These are phyloP conservation scores for Caenorhabditis becei DNA, from an alignment of 2,888 invertebrate species.

Conservation along the genomic window DNA sequence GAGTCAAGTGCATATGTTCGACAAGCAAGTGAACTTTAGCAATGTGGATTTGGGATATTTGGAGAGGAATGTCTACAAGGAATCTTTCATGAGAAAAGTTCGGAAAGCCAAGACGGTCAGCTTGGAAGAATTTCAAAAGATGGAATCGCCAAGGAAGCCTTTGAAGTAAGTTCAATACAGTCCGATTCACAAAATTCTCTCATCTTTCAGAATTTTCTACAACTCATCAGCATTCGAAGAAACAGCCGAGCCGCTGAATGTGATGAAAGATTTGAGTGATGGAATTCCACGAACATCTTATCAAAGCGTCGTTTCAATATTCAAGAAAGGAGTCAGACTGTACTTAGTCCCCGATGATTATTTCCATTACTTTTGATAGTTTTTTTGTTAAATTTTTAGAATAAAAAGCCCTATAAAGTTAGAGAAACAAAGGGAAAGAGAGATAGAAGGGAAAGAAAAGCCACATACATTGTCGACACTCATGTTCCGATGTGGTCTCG, in stretches of 20 bases:
- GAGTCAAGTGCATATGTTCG: conserved; percentile 3
- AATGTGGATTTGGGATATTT: not conserved
- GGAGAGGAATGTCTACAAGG: not conserved
- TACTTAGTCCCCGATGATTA: not conserved
- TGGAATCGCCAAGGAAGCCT: not conserved
- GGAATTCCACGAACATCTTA: conserved; percentile 8
- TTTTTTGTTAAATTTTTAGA: no score
- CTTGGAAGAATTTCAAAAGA: not conserved
- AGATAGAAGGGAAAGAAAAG: conserved; percentile 10
- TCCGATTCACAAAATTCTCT: no score
- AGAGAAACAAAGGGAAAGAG: conserved; percentile 23
- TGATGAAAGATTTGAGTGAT: not conserved
- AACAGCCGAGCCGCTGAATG: not conserved
- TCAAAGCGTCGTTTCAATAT: not conserved
- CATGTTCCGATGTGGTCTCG: conserved; percentile 66
- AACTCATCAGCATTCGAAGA: not conserved
- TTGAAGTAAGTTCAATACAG: not conserved
- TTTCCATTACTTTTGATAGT: not conserved
- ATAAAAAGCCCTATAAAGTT: not conserved
- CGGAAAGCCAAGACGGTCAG: not conserved
- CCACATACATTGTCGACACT: conserved; percentile 71
- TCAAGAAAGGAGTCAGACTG: not conserved
- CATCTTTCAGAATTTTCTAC: not conserved
- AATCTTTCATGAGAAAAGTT: not conserved
- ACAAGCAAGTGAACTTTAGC: not conserved